A percentile compares a stretch with the other conserved stretches of the same genome.
These are phyloP conservation scores for Garra rufa DNA, from an alignment of 2,113 vertebrate species.

Conservation along the genomic window DNA sequence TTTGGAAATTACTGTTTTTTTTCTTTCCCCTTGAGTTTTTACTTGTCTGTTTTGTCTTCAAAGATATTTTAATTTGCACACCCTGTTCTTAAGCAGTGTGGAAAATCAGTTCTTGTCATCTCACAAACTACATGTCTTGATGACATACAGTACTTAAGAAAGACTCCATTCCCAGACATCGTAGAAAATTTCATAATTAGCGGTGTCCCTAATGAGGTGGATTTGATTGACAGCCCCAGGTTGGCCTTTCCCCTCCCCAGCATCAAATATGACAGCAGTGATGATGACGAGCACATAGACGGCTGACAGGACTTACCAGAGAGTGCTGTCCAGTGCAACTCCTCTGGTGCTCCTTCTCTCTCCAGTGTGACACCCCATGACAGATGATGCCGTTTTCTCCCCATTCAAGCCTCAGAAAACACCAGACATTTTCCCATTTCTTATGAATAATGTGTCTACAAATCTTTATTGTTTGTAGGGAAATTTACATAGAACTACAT, in stretches of 20 bases:
- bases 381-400: slow-evolving; percentile 47
- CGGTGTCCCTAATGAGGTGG: slow-evolving; percentile 77
- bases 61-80: neutral
- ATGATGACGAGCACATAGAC: slow-evolving; percentile 75
- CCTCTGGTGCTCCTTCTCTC: slow-evolving; percentile 45
- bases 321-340: slow-evolving; percentile 65
- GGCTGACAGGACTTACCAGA: slow-evolving; percentile 72
- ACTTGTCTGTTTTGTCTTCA: neutral
- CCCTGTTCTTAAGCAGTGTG: neutral
- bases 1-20: too few relatives aligned
- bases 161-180: slow-evolving; percentile 23
- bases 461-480: slow-evolving; percentile 43
- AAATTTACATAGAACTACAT: slow-evolving; percentile 58
- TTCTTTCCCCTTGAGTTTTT: too few relatives aligned
- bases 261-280: slow-evolving; percentile 79
- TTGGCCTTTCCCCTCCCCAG: slow-evolving; percentile 77
- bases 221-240: slow-evolving; percentile 77
- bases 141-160: neutral
- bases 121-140: slow-evolving; percentile 3
- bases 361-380: slow-evolving; percentile 57
- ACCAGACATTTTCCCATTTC: slow-evolving; percentile 16
- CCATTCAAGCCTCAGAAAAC: slow-evolving; percentile 21
- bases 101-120: neutral
- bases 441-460: slow-evolving; percentile 50
- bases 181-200: slow-evolving; percentile 73